Evolutionary conservation across 2,797 vertebrate species (phyloP), one percentile per base, ranked within the genome.

Genomic region (Hydrocynus forskahlii): DNA sequence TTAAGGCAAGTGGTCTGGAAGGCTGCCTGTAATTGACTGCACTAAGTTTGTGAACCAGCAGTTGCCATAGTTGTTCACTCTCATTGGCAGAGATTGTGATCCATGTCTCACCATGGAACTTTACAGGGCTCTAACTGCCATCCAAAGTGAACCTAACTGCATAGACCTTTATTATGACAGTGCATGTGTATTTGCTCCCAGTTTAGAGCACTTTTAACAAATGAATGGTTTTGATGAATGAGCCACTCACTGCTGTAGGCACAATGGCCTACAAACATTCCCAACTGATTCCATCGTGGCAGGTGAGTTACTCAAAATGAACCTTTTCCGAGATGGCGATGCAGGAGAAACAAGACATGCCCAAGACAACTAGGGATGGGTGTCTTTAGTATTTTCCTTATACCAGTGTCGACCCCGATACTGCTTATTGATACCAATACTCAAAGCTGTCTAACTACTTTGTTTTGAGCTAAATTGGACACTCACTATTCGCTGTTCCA

Each of bases 1-100:
- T 92, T 90, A 77, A 89, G 89, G 91, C 91, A 94, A 90, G 92
- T 92, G 93, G 82, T 84, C 90, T 88, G 88, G 88, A 86, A 50
- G 66, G 52, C 70, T 72, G 81, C 66, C 72, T 73, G 91, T 91
- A 89, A 92, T 92, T 90, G 43, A 50, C 62, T 70, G 43, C 12
- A 74, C 16, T 19, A 23, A 60, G 54, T 78, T 77, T 73, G 81
- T 62, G 25, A 72, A 78, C 74, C 75, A 64, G 64, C 43, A 73
- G 70, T 64, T 85, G 80, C 54, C 4, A 75, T 81, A 89, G 92
- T 84, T 92, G 91, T 93, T 87, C 89, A 86, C 75, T 85, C 80
- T 81, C 81, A 84, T 92, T 90, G 91, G 89, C 89, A 81, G 21
- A 7, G 23, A 40, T 60, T 25, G 17, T n/a, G 29, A 17, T 43